Base-by-base conservation (phyloP, 2,888 invertebrate genomes). In the Apocheima hispidaria region DNA sequence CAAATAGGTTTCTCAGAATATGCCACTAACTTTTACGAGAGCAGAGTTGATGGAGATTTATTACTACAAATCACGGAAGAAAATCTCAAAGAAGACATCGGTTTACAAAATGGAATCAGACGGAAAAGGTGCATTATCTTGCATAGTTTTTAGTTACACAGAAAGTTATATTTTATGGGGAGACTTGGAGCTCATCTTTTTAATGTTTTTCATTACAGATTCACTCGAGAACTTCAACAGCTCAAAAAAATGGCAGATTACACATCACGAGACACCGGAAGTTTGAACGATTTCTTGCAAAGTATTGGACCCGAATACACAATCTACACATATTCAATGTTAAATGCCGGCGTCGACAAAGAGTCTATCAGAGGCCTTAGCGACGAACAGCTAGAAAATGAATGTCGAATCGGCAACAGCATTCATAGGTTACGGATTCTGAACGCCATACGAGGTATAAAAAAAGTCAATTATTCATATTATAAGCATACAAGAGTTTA, bases 201-300 rank as follows among this genome's bases (percentile, higher is more conserved):
- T 40, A 18, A 28, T 52, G 2, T 43, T 26, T 4, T 10, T 38
- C 26, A 51, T 87, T 88, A 26, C 79, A 95, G 98, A 85, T 99
- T 99, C 92, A 96, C 97, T 55, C 93, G 99, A 76, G 99, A 99
- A 90, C 93, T 99, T 68, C 96, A 97, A 82, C 97, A 96, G 84
- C 92, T 99, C 68, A 99, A 99, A 87, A 97, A 97, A 84, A 97
- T 98, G 96, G 98, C 99, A 12, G 99, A 99, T 84, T 99, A 99
- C 86, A 98, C 98, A 67, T 98, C 98, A 53, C 95, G 97, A 77
- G 99, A 99, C 84, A 95, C 96, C 5, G 96, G 97, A n/a, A 97
- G 97, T 83, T 94, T 99, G 69, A 97, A 98, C 80, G 95, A 95
- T 63, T 97, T 98, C 83, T 92, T 99, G 40, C 96, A 96, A 79